Conservation (phyloP, 2,797 vertebrate genomes). For the Buceros bicornis region DNA sequence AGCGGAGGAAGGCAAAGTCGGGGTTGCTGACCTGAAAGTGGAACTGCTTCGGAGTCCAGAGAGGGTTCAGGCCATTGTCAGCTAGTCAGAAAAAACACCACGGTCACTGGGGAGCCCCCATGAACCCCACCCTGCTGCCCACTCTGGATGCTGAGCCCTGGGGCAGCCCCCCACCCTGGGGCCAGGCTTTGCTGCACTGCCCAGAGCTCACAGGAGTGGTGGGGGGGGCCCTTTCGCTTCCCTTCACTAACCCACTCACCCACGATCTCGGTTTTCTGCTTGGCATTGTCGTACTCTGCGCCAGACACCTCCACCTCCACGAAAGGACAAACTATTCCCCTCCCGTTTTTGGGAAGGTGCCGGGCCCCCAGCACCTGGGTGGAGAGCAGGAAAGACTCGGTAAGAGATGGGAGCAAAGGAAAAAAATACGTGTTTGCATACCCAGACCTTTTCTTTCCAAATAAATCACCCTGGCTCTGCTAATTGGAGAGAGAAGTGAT, state of each 20-base stretch:
- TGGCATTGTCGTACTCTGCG: slow-evolving; percentile 92
- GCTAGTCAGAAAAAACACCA: slow-evolving; percentile 76
- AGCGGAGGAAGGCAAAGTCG: slow-evolving; percentile 93
- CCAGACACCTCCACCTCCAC: slow-evolving; percentile 97
- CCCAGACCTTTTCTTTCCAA: not conserved
- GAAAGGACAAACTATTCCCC: slow-evolving; percentile 95
- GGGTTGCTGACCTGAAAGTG: slow-evolving; percentile 92
- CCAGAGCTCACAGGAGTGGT: fast-evolving
- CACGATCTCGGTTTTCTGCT: slow-evolving; percentile 95
- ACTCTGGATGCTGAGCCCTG: not conserved
- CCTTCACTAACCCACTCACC: slow-evolving; percentile 78
- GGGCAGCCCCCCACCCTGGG: not conserved
- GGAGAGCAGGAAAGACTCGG: not conserved
- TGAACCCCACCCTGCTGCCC: fast-evolving
- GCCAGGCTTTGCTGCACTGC: not conserved
- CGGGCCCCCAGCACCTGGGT: slow-evolving; percentile 93
- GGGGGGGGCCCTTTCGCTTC: not conserved
- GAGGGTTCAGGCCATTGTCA: slow-evolving; percentile 96
- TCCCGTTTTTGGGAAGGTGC: slow-evolving; percentile 95
- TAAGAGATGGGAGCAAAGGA: not conserved
- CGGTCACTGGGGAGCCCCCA: not conserved
- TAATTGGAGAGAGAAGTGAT: not conserved
- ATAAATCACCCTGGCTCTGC: not conserved
- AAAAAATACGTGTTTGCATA: not conserved
- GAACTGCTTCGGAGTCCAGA: slow-evolving; percentile 92